phyloP scores from a whole-genome alignment of 2,113 vertebrate genomes.

The Perccottus glenii region DNA sequence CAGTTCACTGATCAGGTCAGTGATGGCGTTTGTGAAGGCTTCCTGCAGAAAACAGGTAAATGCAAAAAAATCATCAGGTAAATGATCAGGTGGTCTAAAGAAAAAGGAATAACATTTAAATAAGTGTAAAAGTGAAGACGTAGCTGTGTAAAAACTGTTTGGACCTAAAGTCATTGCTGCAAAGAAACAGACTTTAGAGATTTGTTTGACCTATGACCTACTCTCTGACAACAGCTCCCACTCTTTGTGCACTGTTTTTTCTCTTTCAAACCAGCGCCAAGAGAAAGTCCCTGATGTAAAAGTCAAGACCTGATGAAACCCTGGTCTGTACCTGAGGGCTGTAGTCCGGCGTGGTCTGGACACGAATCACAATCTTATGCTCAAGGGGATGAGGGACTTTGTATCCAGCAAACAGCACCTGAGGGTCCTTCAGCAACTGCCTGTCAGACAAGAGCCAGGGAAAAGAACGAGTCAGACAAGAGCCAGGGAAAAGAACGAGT shows the following conservation, averaged over 20 bases:
- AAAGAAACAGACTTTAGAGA: no score
- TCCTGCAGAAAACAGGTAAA: slow-evolving; percentile 39
- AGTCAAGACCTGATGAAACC: no score
- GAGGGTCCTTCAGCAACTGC: slow-evolving; percentile 71
- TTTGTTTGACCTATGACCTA: no score
- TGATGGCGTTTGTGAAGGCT: slow-evolving; percentile 74
- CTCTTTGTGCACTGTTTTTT: no score
- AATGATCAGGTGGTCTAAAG: not conserved
- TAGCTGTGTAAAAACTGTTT: no score
- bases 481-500: not conserved
- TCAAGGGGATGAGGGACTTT: slow-evolving; percentile 77
- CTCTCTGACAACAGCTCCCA: no score
- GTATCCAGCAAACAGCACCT: slow-evolving; percentile 75
- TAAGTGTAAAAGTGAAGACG: no score
- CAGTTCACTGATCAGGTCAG: slow-evolving; percentile 72
- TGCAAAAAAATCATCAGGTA: not conserved
- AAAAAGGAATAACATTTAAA: not conserved
- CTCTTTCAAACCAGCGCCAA: no score
- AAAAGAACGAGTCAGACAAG: not conserved
- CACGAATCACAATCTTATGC: slow-evolving; percentile 76
- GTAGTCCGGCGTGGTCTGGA: slow-evolving; percentile 75
- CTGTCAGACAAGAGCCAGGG: not conserved
- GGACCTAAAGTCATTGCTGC: no score
- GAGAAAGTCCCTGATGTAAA: no score
- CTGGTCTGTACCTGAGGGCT: slow-evolving; percentile 63